Conservation (phyloP, 2,797 vertebrate genomes). For the Pygocentrus nattereri region DNA sequence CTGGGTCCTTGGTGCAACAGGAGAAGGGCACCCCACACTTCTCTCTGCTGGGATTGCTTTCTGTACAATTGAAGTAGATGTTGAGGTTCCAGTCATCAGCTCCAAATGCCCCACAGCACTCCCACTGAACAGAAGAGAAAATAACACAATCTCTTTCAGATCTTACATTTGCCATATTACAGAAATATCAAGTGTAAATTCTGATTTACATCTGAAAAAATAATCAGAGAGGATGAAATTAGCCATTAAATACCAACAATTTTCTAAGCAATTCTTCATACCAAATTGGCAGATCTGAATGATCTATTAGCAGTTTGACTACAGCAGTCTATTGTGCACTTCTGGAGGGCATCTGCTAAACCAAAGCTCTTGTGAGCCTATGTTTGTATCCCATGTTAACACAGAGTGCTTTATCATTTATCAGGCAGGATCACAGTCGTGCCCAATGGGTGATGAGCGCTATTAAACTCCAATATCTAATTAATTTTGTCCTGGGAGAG, state of each 20-base stretch:
- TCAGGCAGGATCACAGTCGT: constrained; percentile 26
- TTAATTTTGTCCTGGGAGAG: constrained; percentile 42
- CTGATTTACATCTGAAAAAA: neutral
- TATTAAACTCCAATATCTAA: constrained; percentile 25
- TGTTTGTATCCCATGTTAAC: neutral
- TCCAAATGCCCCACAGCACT: constrained; percentile 97
- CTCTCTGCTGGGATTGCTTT: constrained; percentile 94
- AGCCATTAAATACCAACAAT: neutral
- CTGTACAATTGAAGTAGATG: constrained; percentile 99
- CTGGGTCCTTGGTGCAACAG: constrained; percentile 97
- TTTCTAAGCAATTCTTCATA: neutral
- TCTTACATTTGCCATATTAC: neutral
- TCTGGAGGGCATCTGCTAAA: neutral
- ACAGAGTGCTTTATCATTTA: constrained; percentile 33
- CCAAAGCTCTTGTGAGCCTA: neutral
- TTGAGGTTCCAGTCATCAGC: constrained; percentile 99
- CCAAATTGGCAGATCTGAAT: neutral
- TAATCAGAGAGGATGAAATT: neutral
- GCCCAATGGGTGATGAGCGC: constrained; percentile 21
- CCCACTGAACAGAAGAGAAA: constrained; percentile 84
- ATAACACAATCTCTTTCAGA: constrained; percentile 11
- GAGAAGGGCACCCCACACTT: constrained; percentile 98
- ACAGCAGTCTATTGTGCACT: neutral
- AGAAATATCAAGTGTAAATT: neutral
- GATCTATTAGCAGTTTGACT: too few species aligned